Evolutionary conservation across 2,797 vertebrate species (phyloP), one percentile per base, ranked within the genome.

Genomic region (Melanotaenia boesemani): DNA sequence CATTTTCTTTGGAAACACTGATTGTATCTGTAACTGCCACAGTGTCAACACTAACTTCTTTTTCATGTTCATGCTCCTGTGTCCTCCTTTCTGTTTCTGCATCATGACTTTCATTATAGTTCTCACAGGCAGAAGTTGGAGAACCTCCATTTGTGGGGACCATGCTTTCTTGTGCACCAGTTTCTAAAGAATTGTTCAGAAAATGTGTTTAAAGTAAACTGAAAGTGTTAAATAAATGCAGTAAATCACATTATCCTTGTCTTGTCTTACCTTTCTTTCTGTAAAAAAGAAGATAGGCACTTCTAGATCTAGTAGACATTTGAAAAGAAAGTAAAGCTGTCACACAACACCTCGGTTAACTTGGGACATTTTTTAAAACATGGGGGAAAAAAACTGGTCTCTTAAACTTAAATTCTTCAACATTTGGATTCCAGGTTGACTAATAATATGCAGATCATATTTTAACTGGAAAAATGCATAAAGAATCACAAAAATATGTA

Each of bases 211-310:
- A 20, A 73, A 67, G 56, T 18, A 1, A 20, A 44, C 22, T 36
- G 0, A 57, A 0, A 61, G 12, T 20, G 39, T 1, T 1, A 66
- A 71, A 28, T 16, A n/a, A n/a, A 11, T 13, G 6, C 4, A 41
- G 1, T 13, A 9, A 48, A 20, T 16, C 3, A 46, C 2, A 28
- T 58, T 10, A 50, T 22, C 1, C 20, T 15, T 2, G n/a, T n/a
- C 11, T 34, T 0, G 15, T 24, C 83, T 85, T 75, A 93, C 93
- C 44, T 79, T 69, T 76, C 8, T 10, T 68, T 20, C 24, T 79
- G 76, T 90, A 88, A 55, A 90, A 87, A 2, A 91, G 77, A 41
- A 95, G 82, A 78, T 93, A 91, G 3, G 88, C 86, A 2, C 0
- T 60, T 0, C 0, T 0, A 26, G 86, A 91, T 12, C 90, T 92